A percentile compares a stretch with the other conserved stretches of the same genome.
Conservation (phyloP, 2,888 invertebrate genomes). For the Drosophila merina region DNA sequence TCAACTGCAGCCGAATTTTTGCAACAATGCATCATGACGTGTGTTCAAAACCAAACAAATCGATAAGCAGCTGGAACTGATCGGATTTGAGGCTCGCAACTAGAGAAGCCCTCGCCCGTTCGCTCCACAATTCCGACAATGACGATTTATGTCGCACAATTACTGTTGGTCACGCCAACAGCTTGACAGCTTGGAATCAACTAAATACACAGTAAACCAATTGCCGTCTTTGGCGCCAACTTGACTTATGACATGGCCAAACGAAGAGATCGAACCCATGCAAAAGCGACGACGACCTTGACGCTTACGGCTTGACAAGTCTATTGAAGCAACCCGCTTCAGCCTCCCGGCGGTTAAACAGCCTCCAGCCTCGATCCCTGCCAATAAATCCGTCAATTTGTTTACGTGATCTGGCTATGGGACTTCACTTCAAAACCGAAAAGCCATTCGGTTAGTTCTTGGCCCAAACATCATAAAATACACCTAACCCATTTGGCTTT, state of each 20-base stretch:
- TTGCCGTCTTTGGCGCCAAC: constrained; percentile 51
- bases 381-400: constrained; percentile 35
- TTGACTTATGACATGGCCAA: constrained; percentile 53
- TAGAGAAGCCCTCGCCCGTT: background rate
- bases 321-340: constrained; percentile 23
- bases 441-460: constrained; percentile 3
- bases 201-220: constrained; percentile 24
- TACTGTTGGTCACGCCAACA: constrained; percentile 63
- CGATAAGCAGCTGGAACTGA: constrained; percentile 11
- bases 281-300: constrained; percentile 25
- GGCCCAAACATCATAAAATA: constrained; percentile 16
- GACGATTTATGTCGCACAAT: constrained; percentile 48
- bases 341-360: constrained; percentile 13
- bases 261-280: constrained; percentile 8
- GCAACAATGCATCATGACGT: background rate
- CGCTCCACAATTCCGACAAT: background rate
- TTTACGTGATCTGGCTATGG: constrained; percentile 29
- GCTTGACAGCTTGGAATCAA: constrained; percentile 25
- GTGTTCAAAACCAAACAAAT: constrained; percentile 14
- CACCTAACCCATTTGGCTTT: constrained; percentile 10
- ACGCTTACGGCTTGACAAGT: constrained; percentile 15
- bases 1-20: constrained; percentile 20
- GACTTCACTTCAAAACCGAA: constrained; percentile 8
- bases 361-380: constrained; percentile 4
- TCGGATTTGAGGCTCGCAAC: constrained; percentile 4